These are phyloP conservation scores for Halcyon senegalensis DNA, from an alignment of 2,113 vertebrate species.

Conservation along the genomic window DNA sequence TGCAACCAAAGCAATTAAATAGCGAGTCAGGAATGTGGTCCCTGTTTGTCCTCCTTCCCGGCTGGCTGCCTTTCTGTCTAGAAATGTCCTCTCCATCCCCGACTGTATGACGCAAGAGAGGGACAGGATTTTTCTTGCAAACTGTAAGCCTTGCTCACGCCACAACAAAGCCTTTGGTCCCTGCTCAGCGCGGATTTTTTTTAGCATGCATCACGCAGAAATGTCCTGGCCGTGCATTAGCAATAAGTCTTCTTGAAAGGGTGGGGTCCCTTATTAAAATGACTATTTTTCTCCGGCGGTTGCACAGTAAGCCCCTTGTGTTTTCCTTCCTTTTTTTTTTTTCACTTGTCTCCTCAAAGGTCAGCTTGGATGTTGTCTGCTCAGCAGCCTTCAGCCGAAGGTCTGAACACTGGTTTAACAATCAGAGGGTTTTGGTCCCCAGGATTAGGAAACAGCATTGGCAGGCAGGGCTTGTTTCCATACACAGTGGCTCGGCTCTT, in stretches of 20 bases:
- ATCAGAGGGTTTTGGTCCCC: constrained; percentile 39
- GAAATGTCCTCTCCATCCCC: constrained; percentile 25
- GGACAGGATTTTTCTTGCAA: constrained; percentile 28
- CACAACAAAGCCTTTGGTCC: constrained; percentile 40
- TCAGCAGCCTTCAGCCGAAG: constrained; percentile 27
- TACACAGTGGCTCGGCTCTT: neutral
- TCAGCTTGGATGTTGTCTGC: constrained; percentile 46
- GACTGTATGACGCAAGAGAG: neutral
- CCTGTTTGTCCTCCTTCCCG: neutral
- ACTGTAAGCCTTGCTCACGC: neutral
- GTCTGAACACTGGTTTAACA: neutral
- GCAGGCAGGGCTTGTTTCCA: constrained; percentile 40
- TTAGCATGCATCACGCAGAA: constrained; percentile 37
- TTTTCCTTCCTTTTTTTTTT: neutral
- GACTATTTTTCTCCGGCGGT: neutral
- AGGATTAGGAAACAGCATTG: constrained; percentile 35
- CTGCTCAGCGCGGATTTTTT: constrained; percentile 36
- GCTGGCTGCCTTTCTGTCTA: constrained; percentile 9
- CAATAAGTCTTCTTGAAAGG: constrained; percentile 31
- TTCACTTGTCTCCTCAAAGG: constrained; percentile 21
- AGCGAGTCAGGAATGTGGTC: constrained; percentile 32
- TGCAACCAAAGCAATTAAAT: constrained; percentile 13
- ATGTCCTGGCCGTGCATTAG: constrained; percentile 41
- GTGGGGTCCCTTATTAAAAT: constrained; percentile 40
- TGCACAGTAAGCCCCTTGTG: constrained; percentile 52